Conservation (phyloP, 2,888 invertebrate species). For the Cryptocephalus primarius region DNA sequence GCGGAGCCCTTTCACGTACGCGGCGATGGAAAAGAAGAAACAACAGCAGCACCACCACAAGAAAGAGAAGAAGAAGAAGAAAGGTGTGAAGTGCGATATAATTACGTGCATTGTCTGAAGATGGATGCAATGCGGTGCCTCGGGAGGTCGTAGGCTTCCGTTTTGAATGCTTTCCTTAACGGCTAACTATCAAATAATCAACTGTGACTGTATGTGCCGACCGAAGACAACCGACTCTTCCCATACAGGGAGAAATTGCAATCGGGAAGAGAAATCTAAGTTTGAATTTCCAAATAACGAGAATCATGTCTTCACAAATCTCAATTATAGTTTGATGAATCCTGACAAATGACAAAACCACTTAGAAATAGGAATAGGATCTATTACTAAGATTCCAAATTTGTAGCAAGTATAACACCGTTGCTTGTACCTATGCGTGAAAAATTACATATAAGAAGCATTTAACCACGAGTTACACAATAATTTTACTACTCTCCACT, state of each 20-base stretch:
- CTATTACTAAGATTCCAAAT: too few relatives aligned
- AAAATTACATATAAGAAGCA: too few relatives aligned
- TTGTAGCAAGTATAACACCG: too few relatives aligned
- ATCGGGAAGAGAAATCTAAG: too few relatives aligned
- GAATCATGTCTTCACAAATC: neutral
- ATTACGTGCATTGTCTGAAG: constrained; percentile 37
- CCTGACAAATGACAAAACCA: too few relatives aligned
- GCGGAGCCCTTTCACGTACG: constrained; percentile 1
- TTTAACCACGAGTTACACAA: too few relatives aligned
- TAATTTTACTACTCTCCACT: too few relatives aligned
- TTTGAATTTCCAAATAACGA: neutral
- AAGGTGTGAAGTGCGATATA: constrained; percentile 35
- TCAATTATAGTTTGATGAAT: too few relatives aligned
- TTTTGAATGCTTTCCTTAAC: constrained; percentile 31
- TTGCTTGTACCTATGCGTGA: too few relatives aligned
- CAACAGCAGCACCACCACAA: constrained; percentile 1
- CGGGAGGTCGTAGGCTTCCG: constrained; percentile 34
- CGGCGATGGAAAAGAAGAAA: neutral
- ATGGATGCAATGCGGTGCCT: constrained; percentile 31
- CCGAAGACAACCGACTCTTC: neutral
- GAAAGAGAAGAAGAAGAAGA: constrained; percentile 8
- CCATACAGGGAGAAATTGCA: too few relatives aligned
- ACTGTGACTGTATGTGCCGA: constrained; percentile 21
- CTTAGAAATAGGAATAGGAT: too few relatives aligned
- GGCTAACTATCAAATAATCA: constrained; percentile 31